Conservation (phyloP, 2,888 invertebrate species). For the Synergus laeviventris region DNA sequence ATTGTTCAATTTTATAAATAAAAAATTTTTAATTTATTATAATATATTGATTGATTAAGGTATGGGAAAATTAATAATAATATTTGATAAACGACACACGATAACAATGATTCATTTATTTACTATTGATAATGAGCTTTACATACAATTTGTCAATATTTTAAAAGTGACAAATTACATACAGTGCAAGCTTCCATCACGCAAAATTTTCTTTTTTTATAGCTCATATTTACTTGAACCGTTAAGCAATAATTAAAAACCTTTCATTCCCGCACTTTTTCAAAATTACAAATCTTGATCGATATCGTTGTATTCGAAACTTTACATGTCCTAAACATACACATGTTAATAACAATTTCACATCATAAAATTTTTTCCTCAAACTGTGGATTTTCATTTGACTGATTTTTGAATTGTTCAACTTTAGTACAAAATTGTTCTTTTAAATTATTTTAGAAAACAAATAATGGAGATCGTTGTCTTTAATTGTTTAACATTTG, state of each 20-base stretch:
- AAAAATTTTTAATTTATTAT: too few relatives aligned
- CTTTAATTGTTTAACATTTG: not conserved
- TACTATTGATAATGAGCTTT: slow-evolving; percentile 17
- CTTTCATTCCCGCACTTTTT: not conserved
- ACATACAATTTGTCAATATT: slow-evolving; percentile 2
- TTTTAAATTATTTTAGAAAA: not conserved
- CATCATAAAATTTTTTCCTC: not conserved
- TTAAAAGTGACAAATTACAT: slow-evolving; percentile 13
- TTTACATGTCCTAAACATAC: not conserved
- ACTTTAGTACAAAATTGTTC: not conserved
- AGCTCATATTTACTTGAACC: not conserved
- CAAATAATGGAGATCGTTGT: not conserved
- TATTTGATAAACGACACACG: slow-evolving; percentile 7
- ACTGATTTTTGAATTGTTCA: not conserved
- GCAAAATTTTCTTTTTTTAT: not conserved
- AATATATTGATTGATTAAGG: not conserved
- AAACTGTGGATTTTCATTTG: not conserved
- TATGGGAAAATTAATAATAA: not conserved
- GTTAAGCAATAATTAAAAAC: not conserved
- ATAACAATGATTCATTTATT: slow-evolving; percentile 32
- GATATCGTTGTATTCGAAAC: not conserved
- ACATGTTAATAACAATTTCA: not conserved
- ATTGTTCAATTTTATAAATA: too few relatives aligned
- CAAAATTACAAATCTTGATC: not conserved
- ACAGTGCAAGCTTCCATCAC: not conserved